Evolutionary conservation across 2,797 vertebrate genomes (phyloP), one percentile per base, ranked within the genome.

Genomic region (Antennarius maculatus): DNA sequence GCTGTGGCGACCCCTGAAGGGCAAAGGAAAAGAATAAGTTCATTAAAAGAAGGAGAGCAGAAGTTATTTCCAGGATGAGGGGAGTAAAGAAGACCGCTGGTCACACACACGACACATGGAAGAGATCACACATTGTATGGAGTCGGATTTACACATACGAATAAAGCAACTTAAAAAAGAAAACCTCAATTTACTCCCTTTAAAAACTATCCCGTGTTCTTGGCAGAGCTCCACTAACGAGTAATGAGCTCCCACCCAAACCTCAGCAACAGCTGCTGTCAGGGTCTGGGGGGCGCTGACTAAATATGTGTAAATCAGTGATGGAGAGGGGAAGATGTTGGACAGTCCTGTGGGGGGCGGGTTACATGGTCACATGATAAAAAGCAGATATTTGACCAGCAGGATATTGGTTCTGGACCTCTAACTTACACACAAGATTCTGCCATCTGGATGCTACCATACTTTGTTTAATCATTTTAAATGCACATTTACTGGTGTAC

Each of bases 221-320:
- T 89, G 91, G 88, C 82, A 64, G 75, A 58, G 64, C 82, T 88
- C 89, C 86, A 77, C 85, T 79, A 84, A 79, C 65, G 80, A 85
- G 86, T 91, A 91, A 91, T 91, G 89, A 92, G 88, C 86, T 86
- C 83, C 85, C 82, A 85, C 88, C 89, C 89, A 87, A 89, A 88
- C 91, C 85, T 91, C 89, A 87, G 80, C 74, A 81, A 77, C 91
- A 91, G 89, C 89, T 92, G 90, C 84, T 86, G 86, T 89, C 84
- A 82, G 90, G 87, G 85, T 87, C 88, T 88, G 84, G 86, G 86
- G 86, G 89, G 86, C 76, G 81, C 69, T 61, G 84, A 66, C 80
- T 89, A 81, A 84, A 88, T 81, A 85, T 80, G 78, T 84, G 77
- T 47, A 67, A 84, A 77, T 60, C 75, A 71, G 54, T 3, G 8